phyloP scores from a whole-genome alignment of 1,140 invertebrate species.

The Diachasmimorpha longicaudata region DNA sequence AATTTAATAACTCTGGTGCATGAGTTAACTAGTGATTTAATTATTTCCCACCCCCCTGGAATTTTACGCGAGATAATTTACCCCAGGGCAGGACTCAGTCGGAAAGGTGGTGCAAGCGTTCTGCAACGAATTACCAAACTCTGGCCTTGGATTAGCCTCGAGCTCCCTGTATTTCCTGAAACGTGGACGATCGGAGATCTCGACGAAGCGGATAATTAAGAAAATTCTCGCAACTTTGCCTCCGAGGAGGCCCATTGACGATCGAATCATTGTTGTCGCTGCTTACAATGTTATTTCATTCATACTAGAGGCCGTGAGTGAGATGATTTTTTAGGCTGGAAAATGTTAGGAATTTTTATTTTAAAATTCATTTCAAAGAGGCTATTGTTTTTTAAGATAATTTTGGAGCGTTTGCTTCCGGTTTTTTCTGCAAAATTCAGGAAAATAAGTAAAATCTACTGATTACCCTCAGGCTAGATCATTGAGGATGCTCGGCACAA shows the following conservation, averaged over 20 bases:
- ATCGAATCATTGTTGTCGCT: constrained; percentile 53
- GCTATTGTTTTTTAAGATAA: too few relatives aligned
- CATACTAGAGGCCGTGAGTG: constrained; percentile 67
- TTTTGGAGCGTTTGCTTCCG: too few relatives aligned
- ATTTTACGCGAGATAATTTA: background rate
- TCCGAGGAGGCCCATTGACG: constrained; percentile 45
- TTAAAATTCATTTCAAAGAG: too few relatives aligned
- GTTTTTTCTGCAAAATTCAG: too few relatives aligned
- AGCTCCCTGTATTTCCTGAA: constrained; percentile 67
- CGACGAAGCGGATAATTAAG: constrained; percentile 60
- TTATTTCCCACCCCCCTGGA: background rate
- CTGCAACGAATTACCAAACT: constrained; percentile 56
- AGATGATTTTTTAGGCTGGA: too few relatives aligned
- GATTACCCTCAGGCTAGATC: constrained; percentile 64
- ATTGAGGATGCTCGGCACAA: constrained; percentile 70
- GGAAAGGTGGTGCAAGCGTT: constrained; percentile 67
- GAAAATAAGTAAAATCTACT: background rate
- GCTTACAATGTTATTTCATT: constrained; percentile 57
- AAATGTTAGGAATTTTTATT: background rate
- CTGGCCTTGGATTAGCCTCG: constrained; percentile 56
- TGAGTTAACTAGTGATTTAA: background rate
- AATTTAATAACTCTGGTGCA: background rate
- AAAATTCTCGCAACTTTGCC: constrained; percentile 62
- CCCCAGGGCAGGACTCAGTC: constrained; percentile 65
- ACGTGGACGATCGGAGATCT: constrained; percentile 58